phyloP scores from a whole-genome alignment of 1,140 invertebrate genomes.

The Trichonephila clavipes region DNA sequence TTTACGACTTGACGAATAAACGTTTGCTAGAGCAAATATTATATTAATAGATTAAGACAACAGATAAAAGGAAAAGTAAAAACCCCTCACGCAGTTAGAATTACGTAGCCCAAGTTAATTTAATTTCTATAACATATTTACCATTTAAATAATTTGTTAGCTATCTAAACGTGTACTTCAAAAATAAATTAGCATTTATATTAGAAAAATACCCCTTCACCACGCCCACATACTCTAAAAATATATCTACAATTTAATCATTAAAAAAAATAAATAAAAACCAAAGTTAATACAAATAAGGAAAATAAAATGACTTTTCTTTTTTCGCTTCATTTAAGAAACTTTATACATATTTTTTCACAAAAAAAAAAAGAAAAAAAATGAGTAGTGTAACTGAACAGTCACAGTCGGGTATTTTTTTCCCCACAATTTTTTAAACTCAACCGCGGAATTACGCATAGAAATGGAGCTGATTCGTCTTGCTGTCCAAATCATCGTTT shows the following conservation, averaged over 20 bases:
- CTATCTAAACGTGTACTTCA: neutral
- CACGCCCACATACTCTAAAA: neutral
- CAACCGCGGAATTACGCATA: conserved; percentile 46
- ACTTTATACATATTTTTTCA: neutral
- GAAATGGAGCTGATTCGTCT: conserved; percentile 66
- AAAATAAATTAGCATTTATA: neutral
- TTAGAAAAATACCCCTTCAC: neutral
- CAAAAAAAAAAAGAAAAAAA: neutral
- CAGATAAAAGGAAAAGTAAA: no score
- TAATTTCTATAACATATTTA: no score
- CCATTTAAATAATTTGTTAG: no score
- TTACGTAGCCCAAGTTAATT: no score
- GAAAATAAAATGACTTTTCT: neutral
- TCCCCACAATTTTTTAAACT: conserved; percentile 27
- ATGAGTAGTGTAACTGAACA: neutral
- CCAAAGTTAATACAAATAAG: neutral
- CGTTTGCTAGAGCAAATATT: no score
- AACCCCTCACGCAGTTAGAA: no score
- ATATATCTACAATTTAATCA: neutral
- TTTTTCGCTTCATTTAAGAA: neutral
- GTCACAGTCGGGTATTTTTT: neutral
- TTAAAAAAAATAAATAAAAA: neutral
- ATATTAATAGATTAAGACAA: no score
- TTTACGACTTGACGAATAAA: no score
- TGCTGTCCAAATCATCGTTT: conserved; percentile 59